A percentile compares a stretch with the other conserved stretches of the same genome.
Conservation (phyloP, 1,140 invertebrate genomes). For the Drosophila triauraria region DNA sequence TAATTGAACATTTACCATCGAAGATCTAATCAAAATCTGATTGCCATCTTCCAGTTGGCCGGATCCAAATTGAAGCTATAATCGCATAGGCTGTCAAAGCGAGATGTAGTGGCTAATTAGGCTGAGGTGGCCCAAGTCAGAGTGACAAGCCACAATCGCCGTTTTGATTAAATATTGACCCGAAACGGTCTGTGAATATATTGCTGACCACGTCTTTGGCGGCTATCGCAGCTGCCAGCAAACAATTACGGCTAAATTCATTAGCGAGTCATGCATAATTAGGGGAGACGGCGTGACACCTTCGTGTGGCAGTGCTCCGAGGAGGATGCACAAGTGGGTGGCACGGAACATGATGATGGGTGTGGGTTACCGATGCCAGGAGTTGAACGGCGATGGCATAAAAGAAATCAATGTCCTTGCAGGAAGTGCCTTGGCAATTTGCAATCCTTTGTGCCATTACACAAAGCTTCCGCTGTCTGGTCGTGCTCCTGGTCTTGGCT, state of each 20-base stretch:
- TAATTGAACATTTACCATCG: conserved; percentile 22
- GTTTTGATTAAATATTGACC: conserved; percentile 73
- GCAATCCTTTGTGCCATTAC: conserved; percentile 84
- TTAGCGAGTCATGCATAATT: conserved; percentile 65
- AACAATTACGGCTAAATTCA: conserved; percentile 69
- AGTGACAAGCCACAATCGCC: conserved; percentile 52
- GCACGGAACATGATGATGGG: neutral
- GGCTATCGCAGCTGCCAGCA: conserved; percentile 32
- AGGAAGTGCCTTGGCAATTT: conserved; percentile 82
- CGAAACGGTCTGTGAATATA: conserved; percentile 16
- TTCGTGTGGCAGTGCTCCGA: conserved; percentile 4
- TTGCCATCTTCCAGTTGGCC: neutral
- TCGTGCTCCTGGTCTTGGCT: conserved; percentile 34
- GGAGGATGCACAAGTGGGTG: conserved; percentile 5
- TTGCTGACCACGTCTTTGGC: conserved; percentile 36
- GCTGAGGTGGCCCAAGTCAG: conserved; percentile 45
- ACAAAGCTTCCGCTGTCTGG: conserved; percentile 74
- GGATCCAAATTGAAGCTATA: conserved; percentile 19
- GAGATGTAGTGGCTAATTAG: conserved; percentile 29
- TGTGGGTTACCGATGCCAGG: conserved; percentile 1
- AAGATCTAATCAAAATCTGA: conserved; percentile 23
- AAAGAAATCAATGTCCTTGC: conserved; percentile 75
- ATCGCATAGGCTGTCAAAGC: conserved; percentile 22
- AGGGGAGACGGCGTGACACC: conserved; percentile 39
- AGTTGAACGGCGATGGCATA: conserved; percentile 36